These are phyloP conservation scores for Zootermopsis nevadensis DNA, from an alignment of 2,888 invertebrate genomes.

Conservation along the genomic window DNA sequence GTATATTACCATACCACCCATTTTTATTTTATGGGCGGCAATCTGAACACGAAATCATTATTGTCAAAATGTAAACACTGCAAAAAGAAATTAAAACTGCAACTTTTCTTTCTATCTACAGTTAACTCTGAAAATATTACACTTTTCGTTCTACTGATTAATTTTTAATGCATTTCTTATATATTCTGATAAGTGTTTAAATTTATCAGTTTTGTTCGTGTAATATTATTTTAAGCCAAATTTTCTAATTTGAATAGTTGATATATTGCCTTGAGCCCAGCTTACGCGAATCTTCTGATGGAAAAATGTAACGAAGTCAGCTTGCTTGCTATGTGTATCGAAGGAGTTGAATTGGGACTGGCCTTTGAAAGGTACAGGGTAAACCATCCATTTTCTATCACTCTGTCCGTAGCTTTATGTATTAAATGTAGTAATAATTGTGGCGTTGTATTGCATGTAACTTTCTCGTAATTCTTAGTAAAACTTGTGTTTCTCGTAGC, in stretches of 20 bases:
- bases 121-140: not conserved
- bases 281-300: not conserved
- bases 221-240: not conserved
- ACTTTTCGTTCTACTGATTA: slow-evolving; percentile 19
- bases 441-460: not conserved
- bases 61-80: not conserved
- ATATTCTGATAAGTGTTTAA: slow-evolving; percentile 4
- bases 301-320: slow-evolving; percentile 10
- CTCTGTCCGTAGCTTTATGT: slow-evolving; percentile 17
- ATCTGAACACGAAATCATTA: not conserved
- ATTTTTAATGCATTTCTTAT: slow-evolving; percentile 16
- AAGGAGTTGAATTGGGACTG: slow-evolving; percentile 24
- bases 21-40: not conserved
- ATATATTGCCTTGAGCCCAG: slow-evolving; percentile 1
- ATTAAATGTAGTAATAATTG: slow-evolving; percentile 24
- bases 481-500: not conserved
- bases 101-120: not conserved
- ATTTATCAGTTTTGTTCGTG: not conserved
- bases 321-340: slow-evolving; percentile 36
- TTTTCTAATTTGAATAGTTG: slow-evolving; percentile 11
- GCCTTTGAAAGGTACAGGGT: slow-evolving; percentile 30
- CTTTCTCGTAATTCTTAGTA: too few species aligned
- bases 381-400: slow-evolving; percentile 15
- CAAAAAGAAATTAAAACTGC: not conserved
- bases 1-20: not conserved